phyloP scores from a whole-genome alignment of 2,113 vertebrate species.

The Coracopsis vasa region DNA sequence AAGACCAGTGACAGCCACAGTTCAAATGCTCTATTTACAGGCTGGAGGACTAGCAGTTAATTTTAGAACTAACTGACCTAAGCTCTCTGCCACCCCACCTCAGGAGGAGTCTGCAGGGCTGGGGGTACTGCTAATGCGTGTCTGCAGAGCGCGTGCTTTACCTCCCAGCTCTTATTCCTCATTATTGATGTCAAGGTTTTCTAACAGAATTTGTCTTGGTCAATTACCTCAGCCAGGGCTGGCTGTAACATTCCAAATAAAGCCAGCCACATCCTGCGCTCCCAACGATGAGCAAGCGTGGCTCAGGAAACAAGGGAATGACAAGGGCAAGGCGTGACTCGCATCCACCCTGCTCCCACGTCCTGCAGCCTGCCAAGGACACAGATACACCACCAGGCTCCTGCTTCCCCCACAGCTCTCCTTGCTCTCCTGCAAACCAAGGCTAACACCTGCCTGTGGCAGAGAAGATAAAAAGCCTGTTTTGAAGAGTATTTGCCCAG shows the following conservation, averaged over 20 bases:
- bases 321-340: slow-evolving; percentile 30
- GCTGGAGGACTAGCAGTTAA: slow-evolving; percentile 61
- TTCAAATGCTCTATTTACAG: slow-evolving; percentile 28
- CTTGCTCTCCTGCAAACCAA: not conserved
- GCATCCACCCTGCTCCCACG: not conserved
- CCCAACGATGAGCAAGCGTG: not conserved
- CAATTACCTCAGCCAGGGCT: slow-evolving; percentile 61
- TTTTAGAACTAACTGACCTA: slow-evolving; percentile 68
- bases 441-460: not conserved
- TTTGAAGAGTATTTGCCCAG: not conserved
- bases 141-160: slow-evolving; percentile 21
- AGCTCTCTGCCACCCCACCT: slow-evolving; percentile 40
- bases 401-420: not conserved
- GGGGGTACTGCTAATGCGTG: slow-evolving; percentile 17
- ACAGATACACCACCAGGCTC: not conserved
- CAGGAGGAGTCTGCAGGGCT: slow-evolving; percentile 22
- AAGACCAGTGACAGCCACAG: slow-evolving; percentile 18
- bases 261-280: slow-evolving; percentile 49
- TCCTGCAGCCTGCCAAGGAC: not conserved
- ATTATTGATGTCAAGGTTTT: slow-evolving; percentile 67
- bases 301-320: slow-evolving; percentile 21
- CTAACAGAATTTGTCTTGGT: slow-evolving; percentile 72
- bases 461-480: not conserved
- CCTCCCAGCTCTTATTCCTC: slow-evolving; percentile 61
- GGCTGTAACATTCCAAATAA: slow-evolving; percentile 66